Base-by-base conservation (phyloP, 2,113 vertebrate genomes). In the Oncorhynchus tshawytscha region DNA sequence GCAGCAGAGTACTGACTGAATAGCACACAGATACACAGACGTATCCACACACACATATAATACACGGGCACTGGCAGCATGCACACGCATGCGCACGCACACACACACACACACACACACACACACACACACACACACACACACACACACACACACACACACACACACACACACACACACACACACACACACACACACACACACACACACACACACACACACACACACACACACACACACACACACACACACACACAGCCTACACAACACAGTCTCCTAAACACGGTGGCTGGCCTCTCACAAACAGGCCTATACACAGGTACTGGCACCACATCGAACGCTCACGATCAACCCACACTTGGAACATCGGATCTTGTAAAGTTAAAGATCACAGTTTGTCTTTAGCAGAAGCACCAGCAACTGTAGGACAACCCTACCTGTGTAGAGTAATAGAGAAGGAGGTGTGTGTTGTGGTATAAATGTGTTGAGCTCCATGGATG, bases 401-500 rank as follows among this genome's bases (percentile, higher is more conserved):
- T 54, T 16, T 62, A 11, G 59, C 18, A 8, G 7, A 62, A 62
- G 1, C 8, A 62, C 4, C n/a, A 11, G 59, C 51, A 54, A 22
- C 59, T 8, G n/a, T 39, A 39, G 31, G 20, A 68, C 67, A 11
- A 15, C 54, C 16, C 4, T 62, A 62, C 59, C 59, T 62, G 59
- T 62, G 8, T 62, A 34, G 67, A 34, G 16, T 67, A 67, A 4
- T 6, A 29, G 27, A 15, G 25, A 67, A 34, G 67, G 67, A 18
- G 31, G 3, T 31, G 20, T 6, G 29, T 15, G 64, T 59, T 59
- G 72, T 49, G 57, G 71, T 59, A 20, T 39, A 68, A 59, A 34
- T 72, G 66, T 74, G 54, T 75, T 24, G 22, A 71, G 60, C 16
- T 78, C 77, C 79, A 81, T 92, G 92, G 90, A 86, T 91, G 89